Percentiles rank a stretch among this genome's conserved stretches.
Evolutionary conservation across 2,888 invertebrate species (phyloP).

Genomic region (Tenodera sinensis): DNA sequence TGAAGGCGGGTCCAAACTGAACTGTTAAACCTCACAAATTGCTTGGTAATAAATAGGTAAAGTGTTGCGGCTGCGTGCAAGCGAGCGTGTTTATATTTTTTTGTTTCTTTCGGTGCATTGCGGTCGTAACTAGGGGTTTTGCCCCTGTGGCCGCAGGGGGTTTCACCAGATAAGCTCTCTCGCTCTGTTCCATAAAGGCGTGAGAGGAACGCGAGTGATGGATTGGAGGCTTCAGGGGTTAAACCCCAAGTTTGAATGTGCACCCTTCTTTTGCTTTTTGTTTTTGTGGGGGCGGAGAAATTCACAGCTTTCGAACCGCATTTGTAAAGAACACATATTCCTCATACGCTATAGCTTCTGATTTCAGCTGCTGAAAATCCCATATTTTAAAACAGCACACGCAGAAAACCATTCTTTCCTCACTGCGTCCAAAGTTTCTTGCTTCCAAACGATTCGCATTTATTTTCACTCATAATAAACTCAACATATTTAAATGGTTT

Average conservation of each 20-base stretch:
- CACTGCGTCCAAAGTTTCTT: no score
- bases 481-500: no score
- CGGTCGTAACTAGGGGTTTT: neutral
- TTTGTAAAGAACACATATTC: no score
- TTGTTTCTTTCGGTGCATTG: neutral
- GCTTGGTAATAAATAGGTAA: neutral
- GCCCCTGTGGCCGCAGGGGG: neutral
- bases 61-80: neutral
- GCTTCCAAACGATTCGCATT: no score
- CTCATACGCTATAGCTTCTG: no score
- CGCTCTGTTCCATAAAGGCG: neutral
- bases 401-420: no score
- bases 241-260: neutral
- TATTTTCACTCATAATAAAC: no score
- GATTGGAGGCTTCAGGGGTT: neutral
- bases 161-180: constrained; percentile 6
- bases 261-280: neutral
- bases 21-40: neutral
- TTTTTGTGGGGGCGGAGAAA: neutral
- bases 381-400: no score
- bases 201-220: neutral
- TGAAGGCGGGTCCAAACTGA: no score
- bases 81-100: neutral
- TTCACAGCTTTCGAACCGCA: no score
- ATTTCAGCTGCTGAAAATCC: no score